These are phyloP conservation scores for Urocyon cinereoargenteus DNA, from an alignment of 2,797 vertebrate genomes.

Conservation along the genomic window DNA sequence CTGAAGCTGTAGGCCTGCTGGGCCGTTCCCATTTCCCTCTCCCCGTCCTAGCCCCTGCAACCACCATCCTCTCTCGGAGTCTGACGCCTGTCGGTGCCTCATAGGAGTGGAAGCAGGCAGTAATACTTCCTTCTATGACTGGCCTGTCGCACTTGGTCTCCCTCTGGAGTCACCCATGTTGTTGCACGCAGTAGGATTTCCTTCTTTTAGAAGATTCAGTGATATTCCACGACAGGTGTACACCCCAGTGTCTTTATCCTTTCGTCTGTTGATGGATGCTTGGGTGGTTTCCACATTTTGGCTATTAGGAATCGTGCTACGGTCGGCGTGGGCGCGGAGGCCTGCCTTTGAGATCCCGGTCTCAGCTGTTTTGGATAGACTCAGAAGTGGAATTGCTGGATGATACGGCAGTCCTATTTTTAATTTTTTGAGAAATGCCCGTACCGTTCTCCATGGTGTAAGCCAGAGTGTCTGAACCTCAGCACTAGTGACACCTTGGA, in stretches of 20 bases:
- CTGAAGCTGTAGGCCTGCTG: too few species aligned
- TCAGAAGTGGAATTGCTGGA: not conserved
- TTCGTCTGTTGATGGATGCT: not conserved
- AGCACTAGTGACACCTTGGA: not conserved
- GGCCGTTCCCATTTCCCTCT: not conserved
- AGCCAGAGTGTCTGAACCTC: constrained; percentile 18
- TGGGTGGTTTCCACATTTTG: not conserved
- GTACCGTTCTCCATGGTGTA: not conserved
- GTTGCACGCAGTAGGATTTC: not conserved
- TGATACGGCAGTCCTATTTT: not conserved
- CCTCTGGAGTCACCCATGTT: not conserved
- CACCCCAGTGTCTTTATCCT: not conserved
- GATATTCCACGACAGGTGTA: not conserved
- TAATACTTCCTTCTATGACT: not conserved
- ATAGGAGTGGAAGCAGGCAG: not conserved
- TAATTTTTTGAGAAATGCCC: not conserved
- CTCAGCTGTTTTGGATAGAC: not conserved
- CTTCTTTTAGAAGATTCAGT: not conserved
- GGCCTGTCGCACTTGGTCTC: not conserved
- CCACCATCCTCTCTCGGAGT: not conserved
- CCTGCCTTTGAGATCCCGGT: not conserved
- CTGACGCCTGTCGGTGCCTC: not conserved
- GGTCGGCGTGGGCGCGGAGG: not conserved
- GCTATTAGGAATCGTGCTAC: not conserved
- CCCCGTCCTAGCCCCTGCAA: not conserved